Evolutionary conservation across 1,140 invertebrate genomes (phyloP), one percentile per base, ranked within the genome.

Genomic region (Trissolcus basalis): DNA sequence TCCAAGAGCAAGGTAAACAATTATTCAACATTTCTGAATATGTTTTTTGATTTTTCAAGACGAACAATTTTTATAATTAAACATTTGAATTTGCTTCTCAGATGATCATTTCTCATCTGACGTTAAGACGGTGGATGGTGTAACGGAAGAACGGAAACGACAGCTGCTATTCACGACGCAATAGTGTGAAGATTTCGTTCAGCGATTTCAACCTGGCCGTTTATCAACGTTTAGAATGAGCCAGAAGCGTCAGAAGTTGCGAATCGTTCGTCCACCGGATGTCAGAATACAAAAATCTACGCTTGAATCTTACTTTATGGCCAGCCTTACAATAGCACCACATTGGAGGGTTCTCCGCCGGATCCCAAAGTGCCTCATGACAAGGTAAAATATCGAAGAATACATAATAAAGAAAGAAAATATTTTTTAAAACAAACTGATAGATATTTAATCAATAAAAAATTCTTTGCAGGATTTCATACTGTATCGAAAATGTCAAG

Each of bases 41-140:
- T n/a, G n/a, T n/a, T n/a, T n/a, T n/a, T n/a, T n/a, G n/a, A n/a
- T 64, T 59, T 19, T 19, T 19, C 19, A 33, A n/a, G n/a, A n/a
- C n/a, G n/a, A n/a, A 44, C 13, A 44, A 44, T 44, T 39, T n/a
- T 12, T 44, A 39, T 39, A 39, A n/a, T n/a, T n/a, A n/a, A n/a
- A n/a, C n/a, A n/a, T n/a, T n/a, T n/a, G 58, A 16, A 19, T 32
- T 27, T 13, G 27, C n/a, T n/a, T n/a, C n/a, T 7, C 85, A 96
- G 95, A 96, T 85, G 94, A 96, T 78, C 96, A 96, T 87, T 96
- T 96, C 86, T 87, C 96, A 61, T 92, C 92, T 3, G 95, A 94
- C 84, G 93, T 96, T 45, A 94, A 94, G 81, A 93, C 92, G n/a
- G 92, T 96, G 16, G 95, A 96, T 83, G 93, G 93, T 78, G 90